A percentile compares a stretch with the other conserved stretches of the same genome.
Conservation (phyloP, 1,140 invertebrate species). For the Drosophila ercepeae region DNA sequence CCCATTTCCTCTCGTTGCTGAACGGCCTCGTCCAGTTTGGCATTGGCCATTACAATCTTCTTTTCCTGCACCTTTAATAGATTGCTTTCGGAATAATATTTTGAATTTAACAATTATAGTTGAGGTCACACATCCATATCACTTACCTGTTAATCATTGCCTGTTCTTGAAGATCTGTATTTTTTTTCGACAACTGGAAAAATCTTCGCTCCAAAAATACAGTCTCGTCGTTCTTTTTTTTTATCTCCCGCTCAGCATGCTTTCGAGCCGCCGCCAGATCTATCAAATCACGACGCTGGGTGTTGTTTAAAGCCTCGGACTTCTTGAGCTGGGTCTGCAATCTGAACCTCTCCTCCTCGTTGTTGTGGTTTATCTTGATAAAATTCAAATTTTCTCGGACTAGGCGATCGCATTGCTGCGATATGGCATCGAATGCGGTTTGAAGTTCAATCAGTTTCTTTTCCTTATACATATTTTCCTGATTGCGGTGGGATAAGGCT, state of each 20-base stretch:
- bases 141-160: conserved; percentile 11
- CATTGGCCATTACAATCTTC: conserved; percentile 1
- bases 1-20: conserved; percentile 19
- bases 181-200: conserved; percentile 40
- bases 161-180: conserved; percentile 23
- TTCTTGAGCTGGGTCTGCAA: not conserved
- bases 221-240: conserved; percentile 31
- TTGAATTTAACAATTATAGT: too few relatives aligned
- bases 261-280: not conserved
- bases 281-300: not conserved
- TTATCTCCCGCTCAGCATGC: conserved; percentile 1
- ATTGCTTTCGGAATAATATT: conserved; percentile 4
- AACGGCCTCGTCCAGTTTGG: conserved; percentile 18
- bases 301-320: not conserved
- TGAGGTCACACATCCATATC: too few relatives aligned
- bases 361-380: not conserved
- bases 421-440: not conserved
- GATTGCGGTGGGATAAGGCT: not conserved
- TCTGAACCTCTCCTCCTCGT: conserved; percentile 8
- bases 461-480: not conserved
- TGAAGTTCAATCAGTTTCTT: not conserved
- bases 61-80: conserved; percentile 20
- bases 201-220: conserved; percentile 38
- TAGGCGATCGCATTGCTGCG: conserved; percentile 6
- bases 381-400: conserved; percentile 15